These are phyloP conservation scores for Ceratina japonica DNA, from an alignment of 1,140 invertebrate genomes.

Conservation along the genomic window DNA sequence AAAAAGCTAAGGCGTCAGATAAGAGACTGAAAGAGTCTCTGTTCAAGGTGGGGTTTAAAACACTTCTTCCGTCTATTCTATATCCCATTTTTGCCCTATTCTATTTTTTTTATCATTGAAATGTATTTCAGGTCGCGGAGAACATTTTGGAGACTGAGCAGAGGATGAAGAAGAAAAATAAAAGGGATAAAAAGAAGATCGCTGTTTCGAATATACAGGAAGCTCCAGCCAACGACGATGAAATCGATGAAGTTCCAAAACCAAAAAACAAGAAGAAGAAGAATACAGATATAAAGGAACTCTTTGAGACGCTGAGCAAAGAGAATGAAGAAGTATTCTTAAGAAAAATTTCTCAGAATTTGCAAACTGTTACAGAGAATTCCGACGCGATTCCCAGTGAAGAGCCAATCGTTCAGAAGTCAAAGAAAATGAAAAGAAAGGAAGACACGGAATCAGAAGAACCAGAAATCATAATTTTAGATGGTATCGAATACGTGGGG, in stretches of 20 bases:
- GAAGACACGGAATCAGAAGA: conserved; percentile 12
- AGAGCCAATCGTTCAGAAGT: conserved; percentile 4
- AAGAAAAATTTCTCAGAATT: not conserved
- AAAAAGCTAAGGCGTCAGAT: too few species aligned
- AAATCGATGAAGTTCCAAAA: conserved; percentile 8
- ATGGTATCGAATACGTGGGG: not conserved
- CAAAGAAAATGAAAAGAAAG: not conserved
- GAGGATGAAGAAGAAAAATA: not conserved
- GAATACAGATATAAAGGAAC: conserved; percentile 11
- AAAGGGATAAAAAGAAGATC: conserved; percentile 7
- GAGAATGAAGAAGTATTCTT: conserved; percentile 22
- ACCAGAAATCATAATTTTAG: not conserved
- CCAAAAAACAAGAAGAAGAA: conserved; percentile 39
- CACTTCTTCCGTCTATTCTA: too few species aligned
- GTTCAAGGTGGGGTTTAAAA: too few species aligned
- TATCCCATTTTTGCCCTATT: too few species aligned
- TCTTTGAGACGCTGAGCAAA: not conserved
- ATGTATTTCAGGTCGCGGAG: too few species aligned
- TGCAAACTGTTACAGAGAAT: not conserved
- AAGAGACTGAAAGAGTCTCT: too few species aligned
- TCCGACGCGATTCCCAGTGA: not conserved
- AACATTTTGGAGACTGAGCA: not conserved
- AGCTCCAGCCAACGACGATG: conserved; percentile 12
- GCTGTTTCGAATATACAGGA: not conserved
- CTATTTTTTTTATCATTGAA: too few species aligned